Base-by-base conservation (phyloP, 2,113 vertebrate species). In the Cyanistes caeruleus region DNA sequence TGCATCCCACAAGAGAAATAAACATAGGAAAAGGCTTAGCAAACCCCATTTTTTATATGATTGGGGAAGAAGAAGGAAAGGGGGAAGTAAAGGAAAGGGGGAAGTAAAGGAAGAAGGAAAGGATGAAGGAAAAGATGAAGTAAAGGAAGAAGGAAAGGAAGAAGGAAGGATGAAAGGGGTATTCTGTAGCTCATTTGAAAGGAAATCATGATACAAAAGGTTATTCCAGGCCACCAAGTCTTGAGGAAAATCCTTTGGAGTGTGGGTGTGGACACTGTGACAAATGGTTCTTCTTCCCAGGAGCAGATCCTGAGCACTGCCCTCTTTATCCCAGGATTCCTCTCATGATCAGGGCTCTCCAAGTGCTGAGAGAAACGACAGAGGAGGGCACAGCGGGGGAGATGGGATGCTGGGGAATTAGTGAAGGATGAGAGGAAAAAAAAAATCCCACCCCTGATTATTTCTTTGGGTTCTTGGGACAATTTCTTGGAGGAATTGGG, bases 181-280 rank as follows among this genome's bases (percentile, higher is more conserved):
- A 48, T 25, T 21, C 53, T 30, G 52, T 33, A 72, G 43, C 27
- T 72, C 37, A 64, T 58, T 51, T 39, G 35, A 72, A 90, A 65
- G 52, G 14, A 44, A 53, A 74, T 41, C 11, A 14, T 4, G 3
- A 65, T 15, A 37, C 39, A 64, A 89, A 84, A 59, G 11, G 15
- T 59, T 77, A 35, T 64, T 35, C 27, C 24, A 33, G 44, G 31
- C 23, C 49, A 35, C 44, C 4, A 24, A 13, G 49, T 28, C 46
- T 39, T 68, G 53, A 44, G 46, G 30, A 53, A 49, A 51, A 56
- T 30, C 37, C 46, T 70, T 15, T 23, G 46, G n/a, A 15, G 17
- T 0, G 0, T 17, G 59, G 5, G 11, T 58, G 22, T 4, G 15
- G 21, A 84, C n/a, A 52, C 8, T 3, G 0, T 49, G 30, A 74